Base-by-base conservation (phyloP, 2,888 invertebrate species). In the Hypomecis punctinalis region DNA sequence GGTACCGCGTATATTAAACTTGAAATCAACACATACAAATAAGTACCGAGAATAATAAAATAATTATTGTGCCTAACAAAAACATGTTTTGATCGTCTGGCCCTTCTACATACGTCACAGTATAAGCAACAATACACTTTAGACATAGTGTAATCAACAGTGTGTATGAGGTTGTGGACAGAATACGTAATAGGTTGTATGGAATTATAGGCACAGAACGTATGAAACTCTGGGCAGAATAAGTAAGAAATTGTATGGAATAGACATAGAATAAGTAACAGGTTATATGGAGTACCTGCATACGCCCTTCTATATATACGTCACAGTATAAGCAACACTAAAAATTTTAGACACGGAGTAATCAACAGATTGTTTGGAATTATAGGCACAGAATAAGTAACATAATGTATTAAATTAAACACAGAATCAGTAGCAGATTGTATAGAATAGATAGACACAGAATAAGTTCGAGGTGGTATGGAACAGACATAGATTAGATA, bases 31-130 rank as follows among this genome's bases (percentile, higher is more conserved):
- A 23, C 23, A 8, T 36, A 42, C 33, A 42, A 42, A 42, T 43
- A 42, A 54, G 8, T 23, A 43, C 3, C 23, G 23, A 45, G 43
- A 42, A 58, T 69, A 57, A 60, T 49, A 57, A 59, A 55, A 66
- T 67, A 55, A 45, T 23, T 23, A 23, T 3, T 23, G 23, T 55
- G 35, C 35, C 13, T 11, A 45, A 55, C 55, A 55, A 55, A 45
- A 55, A 55, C 55, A 55, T 55, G 55, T 55, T 55, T 55, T 55
- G 45, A 45, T 55, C 23, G 5, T 23, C 11, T 23, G 54, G 54
- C 45, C 55, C 55, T 55, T 46, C 55, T 36, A 54, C n/a, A 36
- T 55, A 35, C 55, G 45, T 54, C 5, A 10, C 5, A 23, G 3
- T n/a, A n/a, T n/a, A n/a, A n/a, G n/a, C n/a, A 23, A 23, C 23